Base-by-base conservation (phyloP, 2,888 invertebrate species). In the Leptodirus hochenwartii region DNA sequence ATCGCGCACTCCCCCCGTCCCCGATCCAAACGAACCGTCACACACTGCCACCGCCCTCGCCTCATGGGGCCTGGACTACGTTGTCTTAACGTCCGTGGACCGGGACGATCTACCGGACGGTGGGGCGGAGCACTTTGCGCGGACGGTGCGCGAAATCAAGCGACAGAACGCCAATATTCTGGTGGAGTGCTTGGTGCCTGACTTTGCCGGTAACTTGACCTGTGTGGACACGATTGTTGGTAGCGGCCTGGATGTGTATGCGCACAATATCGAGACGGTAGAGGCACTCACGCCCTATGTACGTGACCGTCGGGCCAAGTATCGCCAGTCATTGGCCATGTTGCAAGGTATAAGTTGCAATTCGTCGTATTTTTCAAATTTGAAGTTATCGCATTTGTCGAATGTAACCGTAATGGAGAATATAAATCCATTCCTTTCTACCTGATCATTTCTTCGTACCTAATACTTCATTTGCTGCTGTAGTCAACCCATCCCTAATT, bases 181-280 rank as follows among this genome's bases (percentile, higher is more conserved):
- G 37, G 91, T 98, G 0, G 98, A 98, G 58, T 95, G 95, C 45
- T 59, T 98, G 20, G 90, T 93, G 8, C 96, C 96, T 0, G 98
- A 98, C 56, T 99, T 98, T 55, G 63, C 80, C 25, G 96, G 91
- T 1, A 66, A 85, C 49, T 49, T 71, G 27, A 61, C 68, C 4
- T 69, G 75, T 43, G 75, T 96, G 0, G 65, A 62, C 45, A 67
- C 59, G 0, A 76, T 96, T 33, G 85, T 79, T 0, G 51, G 61
- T 11, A 75, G 82, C 34, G 88, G 88, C 0, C 61, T 96, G 1
- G 95, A 98, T 56, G 98, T 99, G 17, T 96, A 81, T 53, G 96
- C 96, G 1, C 98, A 98, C 54, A 98, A 99, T 54, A 78, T 99
- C 20, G 98, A 99, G 62, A 98, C 98, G 0, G 93, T 95, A 0